Evolutionary conservation across 2,888 invertebrate genomes (phyloP), one percentile per base, ranked within the genome.

Genomic region (Nebria brevicollis): DNA sequence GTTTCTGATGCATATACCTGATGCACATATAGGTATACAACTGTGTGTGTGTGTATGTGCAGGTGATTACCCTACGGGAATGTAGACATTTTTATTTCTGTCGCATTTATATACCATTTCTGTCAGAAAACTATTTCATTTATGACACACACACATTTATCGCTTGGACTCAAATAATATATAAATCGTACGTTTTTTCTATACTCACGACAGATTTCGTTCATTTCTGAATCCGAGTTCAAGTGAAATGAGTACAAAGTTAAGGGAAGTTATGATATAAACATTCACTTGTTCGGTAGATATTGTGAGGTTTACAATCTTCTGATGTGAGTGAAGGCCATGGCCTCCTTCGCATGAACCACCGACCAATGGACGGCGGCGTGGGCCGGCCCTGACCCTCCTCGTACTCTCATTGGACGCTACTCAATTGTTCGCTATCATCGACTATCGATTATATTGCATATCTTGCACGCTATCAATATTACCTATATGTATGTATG

Each of bases 381-480:
- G 81, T 81, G 81, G 81, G 77, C 81, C 66, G 81, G 72, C 73
- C 81, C 72, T 76, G 81, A 66, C 81, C 72, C 72, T 66, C 77
- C 81, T n/a, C 20, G 66, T 43, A 25, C 72, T 43, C 25, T 81
- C 76, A 81, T 81, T 81, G 81, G 81, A 81, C 66, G 81, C 66
- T 42, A 72, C 41, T 76, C 81, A 81, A 76, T 64, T 81, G 76
- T 80, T 80, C 26, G 43, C 25, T 80, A 80, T 76, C 75, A 66
- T 34, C 79, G 54, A 54, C 54, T 11, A 54, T 54, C 54, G 54
- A 54, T 54, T 54, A 54, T 54, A 54, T 54, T 54, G 54, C 8
- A 54, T 54, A 54, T 34, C 34, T 34, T 34, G 34, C 34, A 34
- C 34, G 34, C 34, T 34, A 34, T 54, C 54, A 54, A 54, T 54